These are phyloP conservation scores for Drosophila imparisetae DNA, from an alignment of 2,888 invertebrate species.

Conservation along the genomic window DNA sequence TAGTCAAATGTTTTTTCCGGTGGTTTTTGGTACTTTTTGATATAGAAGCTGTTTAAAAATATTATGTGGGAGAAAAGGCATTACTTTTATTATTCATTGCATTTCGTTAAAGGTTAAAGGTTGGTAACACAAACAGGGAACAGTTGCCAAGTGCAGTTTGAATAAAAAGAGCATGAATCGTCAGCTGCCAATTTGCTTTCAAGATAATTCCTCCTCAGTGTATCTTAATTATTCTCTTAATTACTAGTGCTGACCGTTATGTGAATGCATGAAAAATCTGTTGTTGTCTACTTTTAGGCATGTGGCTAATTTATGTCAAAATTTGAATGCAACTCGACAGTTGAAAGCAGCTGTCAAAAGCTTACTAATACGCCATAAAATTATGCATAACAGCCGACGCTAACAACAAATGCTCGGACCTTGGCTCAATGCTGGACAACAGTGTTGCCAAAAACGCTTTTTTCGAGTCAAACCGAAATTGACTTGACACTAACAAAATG, in stretches of 20 bases:
- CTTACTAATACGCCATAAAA: constrained; percentile 29
- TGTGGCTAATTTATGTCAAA: constrained; percentile 24
- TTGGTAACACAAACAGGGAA: background rate
- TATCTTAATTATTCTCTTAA: background rate
- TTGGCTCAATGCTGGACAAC: constrained; percentile 16
- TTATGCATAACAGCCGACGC: constrained; percentile 35
- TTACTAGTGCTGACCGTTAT: background rate
- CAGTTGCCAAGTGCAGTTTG: constrained; percentile 24
- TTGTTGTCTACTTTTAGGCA: constrained; percentile 67
- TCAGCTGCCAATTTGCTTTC: constrained; percentile 23
- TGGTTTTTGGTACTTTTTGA: no score
- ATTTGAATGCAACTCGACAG: constrained; percentile 6
- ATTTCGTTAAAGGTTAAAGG: no score
- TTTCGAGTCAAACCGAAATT: background rate
- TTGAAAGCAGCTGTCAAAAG: constrained; percentile 46
- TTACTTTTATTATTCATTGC: no score
- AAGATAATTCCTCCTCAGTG: background rate
- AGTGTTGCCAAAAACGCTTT: background rate
- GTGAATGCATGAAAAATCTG: constrained; percentile 23
- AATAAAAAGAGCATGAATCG: background rate
- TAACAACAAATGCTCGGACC: constrained; percentile 18
- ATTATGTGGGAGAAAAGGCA: no score
- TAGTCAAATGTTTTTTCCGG: no score
- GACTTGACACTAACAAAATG: background rate
- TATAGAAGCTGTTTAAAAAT: no score